Evolutionary conservation across 2,113 vertebrate species (phyloP), one percentile per base, ranked within the genome.

Genomic region (Camarhynchus parvulus): DNA sequence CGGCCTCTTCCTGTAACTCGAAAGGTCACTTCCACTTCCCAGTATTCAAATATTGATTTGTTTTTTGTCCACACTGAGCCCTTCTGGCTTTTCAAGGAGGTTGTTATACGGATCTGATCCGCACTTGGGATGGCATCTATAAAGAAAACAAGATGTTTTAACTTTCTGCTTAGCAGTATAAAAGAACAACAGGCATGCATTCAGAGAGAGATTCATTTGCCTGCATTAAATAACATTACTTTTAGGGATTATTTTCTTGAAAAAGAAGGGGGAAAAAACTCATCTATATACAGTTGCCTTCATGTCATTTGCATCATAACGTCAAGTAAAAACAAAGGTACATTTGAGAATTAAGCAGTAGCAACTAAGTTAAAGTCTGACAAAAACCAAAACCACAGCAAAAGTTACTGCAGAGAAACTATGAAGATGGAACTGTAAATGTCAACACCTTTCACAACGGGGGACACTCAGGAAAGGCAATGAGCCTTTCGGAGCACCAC

Each of bases 1-100:
- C 99, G 98, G 64, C 99, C 99, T 97, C 99, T 97, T 76, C 99
- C 99, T 2, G 99, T 99, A 16, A 99, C 98, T 74, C 99, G 98
- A 94, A 99, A 99, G 9, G 99, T 99, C 97, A 99, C 98, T 95
- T 99, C 98, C 0, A 98, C 97, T 91, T 99, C 99, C 99, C 99
- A 99, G 15, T 98, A 94, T 41, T 99, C 98, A 96, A 99, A 99
- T 77, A 77, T 92, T 33, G 99, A 97, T 55, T 95, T 98, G 81
- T 75, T 98, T 96, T 99, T 99, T 14, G 99, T 99, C 99, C 99
- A 99, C 46, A 99, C 99, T 0, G 98, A 98, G 44, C 99, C 99
- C 62, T 96, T 98, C 61, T 99, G 99, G 95, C 99, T 99, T 96
- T 99, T 98, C 96, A 99, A 98, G 25, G 99, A 99, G 1, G 99